Conservation (phyloP, 2,113 vertebrate genomes). For the Mirza zaza region DNA sequence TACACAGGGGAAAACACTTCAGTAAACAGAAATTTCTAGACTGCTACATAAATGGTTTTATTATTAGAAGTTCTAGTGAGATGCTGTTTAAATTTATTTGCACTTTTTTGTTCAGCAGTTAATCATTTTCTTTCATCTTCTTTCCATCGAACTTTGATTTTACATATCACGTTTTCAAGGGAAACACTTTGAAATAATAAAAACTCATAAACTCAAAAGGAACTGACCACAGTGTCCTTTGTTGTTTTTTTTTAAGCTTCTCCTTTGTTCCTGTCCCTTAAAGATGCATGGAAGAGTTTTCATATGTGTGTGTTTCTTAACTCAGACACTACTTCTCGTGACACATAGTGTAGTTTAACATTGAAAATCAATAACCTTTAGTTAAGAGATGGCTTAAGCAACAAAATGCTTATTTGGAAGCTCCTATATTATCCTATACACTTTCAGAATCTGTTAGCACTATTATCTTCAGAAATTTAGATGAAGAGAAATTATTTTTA, state of each 20-base stretch:
- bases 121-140: neutral
- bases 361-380: neutral
- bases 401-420: neutral
- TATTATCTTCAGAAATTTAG: constrained; percentile 51
- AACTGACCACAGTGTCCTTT: neutral
- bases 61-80: neutral
- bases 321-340: neutral
- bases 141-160: neutral
- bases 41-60: neutral
- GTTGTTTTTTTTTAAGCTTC: neutral
- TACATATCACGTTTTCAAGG: neutral
- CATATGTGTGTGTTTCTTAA: neutral
- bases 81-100: neutral
- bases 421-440: neutral
- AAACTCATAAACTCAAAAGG: neutral
- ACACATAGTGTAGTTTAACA: neutral
- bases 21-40: neutral
- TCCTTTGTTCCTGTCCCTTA: neutral
- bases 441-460: constrained; percentile 17
- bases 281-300: neutral
- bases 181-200: neutral
- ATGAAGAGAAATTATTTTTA: neutral
- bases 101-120: neutral
- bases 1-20: neutral
- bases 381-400: neutral